Conservation (phyloP, 2,113 vertebrate genomes). For the Caranx ignobilis region DNA sequence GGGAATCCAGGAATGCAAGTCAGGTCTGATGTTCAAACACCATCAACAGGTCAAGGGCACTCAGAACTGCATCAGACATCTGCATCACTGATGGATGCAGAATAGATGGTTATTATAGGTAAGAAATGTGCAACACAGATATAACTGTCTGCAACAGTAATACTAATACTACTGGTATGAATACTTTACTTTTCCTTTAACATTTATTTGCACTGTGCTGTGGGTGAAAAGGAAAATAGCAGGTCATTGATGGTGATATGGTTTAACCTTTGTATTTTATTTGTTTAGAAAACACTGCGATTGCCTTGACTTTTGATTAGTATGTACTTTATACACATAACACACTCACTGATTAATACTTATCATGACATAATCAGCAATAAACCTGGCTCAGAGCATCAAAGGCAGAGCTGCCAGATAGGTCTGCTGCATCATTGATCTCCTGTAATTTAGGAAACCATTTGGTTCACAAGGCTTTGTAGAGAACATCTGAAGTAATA, state of each 20-base stretch:
- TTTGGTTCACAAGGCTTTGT: not conserved
- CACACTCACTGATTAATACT: conserved; percentile 3
- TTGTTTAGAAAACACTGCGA: conserved; percentile 16
- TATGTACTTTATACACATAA: conserved; percentile 1
- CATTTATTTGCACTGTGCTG: not conserved
- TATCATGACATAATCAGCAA: conserved; percentile 20
- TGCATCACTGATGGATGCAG: not conserved
- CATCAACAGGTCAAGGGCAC: not conserved
- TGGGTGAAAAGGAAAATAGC: not conserved
- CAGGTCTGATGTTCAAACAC: not conserved
- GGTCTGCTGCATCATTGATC: conserved; percentile 13
- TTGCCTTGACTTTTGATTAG: not conserved
- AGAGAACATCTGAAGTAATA: not conserved
- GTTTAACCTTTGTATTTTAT: conserved; percentile 3
- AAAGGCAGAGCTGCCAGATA: not conserved
- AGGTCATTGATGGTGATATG: not conserved
- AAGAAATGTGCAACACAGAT: not conserved
- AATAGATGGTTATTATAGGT: not conserved
- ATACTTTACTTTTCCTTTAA: not conserved
- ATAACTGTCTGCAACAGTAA: not conserved
- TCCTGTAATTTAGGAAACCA: not conserved
- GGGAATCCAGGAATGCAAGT: too few relatives aligned
- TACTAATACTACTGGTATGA: not conserved
- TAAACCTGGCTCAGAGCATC: not conserved
- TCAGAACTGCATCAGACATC: not conserved